Percentiles rank a stretch among this genome's conserved stretches.
These are phyloP conservation scores for Lochmaea crataegi DNA, from an alignment of 2,888 invertebrate species.

Conservation along the genomic window DNA sequence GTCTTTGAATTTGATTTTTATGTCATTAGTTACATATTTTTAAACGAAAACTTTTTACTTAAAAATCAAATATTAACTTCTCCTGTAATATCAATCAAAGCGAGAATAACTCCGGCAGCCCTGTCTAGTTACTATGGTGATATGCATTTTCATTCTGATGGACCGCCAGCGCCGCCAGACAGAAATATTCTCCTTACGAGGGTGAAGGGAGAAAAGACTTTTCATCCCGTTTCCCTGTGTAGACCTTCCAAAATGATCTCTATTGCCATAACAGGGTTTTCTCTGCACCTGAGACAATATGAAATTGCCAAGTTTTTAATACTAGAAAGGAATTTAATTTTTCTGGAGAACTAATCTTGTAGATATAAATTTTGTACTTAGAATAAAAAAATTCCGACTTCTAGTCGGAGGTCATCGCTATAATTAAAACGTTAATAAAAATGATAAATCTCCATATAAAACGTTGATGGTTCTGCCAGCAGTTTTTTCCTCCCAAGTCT, in stretches of 20 bases:
- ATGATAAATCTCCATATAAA: conserved; percentile 3
- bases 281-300: conserved; percentile 1
- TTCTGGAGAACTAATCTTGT: too few species aligned
- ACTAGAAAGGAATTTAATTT: too few species aligned
- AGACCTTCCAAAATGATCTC: neutral
- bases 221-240: neutral
- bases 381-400: neutral
- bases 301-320: neutral
- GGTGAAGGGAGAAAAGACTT: conserved; percentile 14
- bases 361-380: neutral
- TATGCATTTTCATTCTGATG: conserved; percentile 49
- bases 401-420: neutral
- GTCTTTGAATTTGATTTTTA: too few species aligned
- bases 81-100: neutral
- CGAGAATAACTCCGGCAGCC: conserved; percentile 20
- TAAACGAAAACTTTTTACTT: too few species aligned
- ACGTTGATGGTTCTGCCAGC: neutral
- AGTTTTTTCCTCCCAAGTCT: neutral
- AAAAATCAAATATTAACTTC: too few species aligned
- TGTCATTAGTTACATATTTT: too few species aligned
- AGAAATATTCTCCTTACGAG: conserved; percentile 24
- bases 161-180: conserved; percentile 41
- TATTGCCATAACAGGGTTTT: neutral
- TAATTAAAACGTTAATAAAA: neutral
- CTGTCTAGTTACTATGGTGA: conserved; percentile 59